Conservation (phyloP, 2,113 vertebrate genomes). For the Verasper variegatus region DNA sequence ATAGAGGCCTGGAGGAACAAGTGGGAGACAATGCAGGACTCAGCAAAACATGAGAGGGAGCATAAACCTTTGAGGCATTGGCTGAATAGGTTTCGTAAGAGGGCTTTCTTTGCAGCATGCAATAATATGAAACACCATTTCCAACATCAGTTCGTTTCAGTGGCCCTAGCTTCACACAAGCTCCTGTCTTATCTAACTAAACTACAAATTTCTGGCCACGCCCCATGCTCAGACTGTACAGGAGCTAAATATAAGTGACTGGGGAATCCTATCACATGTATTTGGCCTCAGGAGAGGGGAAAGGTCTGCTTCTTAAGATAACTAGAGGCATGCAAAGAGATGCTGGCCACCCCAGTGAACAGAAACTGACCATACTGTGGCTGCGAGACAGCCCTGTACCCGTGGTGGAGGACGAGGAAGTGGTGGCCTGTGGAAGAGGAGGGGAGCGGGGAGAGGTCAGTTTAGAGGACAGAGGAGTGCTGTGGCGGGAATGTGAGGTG, state of each 20-base stretch:
- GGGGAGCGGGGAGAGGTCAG: conserved; percentile 43
- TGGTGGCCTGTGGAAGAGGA: conserved; percentile 70
- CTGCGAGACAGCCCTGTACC: conserved; percentile 86
- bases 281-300: conserved; percentile 27
- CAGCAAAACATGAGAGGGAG: conserved; percentile 51
- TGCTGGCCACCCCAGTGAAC: conserved; percentile 29
- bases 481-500: conserved; percentile 21
- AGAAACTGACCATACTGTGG: conserved; percentile 89
- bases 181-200: conserved; percentile 26
- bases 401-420: conserved; percentile 73
- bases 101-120: conserved; percentile 25
- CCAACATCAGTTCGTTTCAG: conserved; percentile 23
- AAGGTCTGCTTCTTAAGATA: conserved; percentile 41
- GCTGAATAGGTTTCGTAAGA: conserved; percentile 6
- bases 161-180: conserved; percentile 18
- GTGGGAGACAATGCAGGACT: conserved; percentile 64
- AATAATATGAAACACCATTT: conserved; percentile 31
- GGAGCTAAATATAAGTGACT: conserved; percentile 63
- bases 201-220: conserved; percentile 25
- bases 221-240: conserved; percentile 15
- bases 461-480: conserved; percentile 42
- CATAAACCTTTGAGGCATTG: conserved; percentile 35
- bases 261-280: conserved; percentile 41
- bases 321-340: conserved; percentile 39
- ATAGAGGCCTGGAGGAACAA: conserved; percentile 85